phyloP scores from a whole-genome alignment of 1,140 invertebrate genomes.

The Hypsibius dujardini region DNA sequence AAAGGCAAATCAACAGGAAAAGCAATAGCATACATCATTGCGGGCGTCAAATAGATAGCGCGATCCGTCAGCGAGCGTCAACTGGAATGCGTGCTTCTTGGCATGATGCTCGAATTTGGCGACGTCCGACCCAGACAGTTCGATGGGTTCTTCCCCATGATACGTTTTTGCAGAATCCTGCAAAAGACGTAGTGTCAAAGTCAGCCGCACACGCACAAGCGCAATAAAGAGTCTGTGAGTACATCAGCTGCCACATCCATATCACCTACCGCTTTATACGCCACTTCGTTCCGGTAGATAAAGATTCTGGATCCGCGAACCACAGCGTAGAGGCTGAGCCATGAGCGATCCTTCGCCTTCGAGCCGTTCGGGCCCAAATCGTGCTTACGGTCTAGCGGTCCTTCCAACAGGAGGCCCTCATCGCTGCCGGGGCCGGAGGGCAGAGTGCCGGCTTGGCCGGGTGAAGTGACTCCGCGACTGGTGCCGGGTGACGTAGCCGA shows the following conservation, averaged over 20 bases:
- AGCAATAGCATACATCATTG: not conserved
- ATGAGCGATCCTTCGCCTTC: not conserved
- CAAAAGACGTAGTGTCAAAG: not conserved
- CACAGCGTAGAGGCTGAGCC: not conserved
- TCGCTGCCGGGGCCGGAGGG: not conserved
- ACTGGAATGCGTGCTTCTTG: conserved; percentile 11
- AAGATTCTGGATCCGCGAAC: not conserved
- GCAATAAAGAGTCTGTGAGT: not conserved
- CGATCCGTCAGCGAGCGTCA: not conserved
- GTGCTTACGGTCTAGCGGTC: conserved; percentile 3
- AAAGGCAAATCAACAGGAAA: not conserved
- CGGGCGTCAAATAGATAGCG: not conserved
- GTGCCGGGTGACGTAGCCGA: not conserved
- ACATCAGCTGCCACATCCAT: not conserved
- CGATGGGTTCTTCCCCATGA: not conserved
- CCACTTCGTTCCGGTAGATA: not conserved
- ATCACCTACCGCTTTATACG: not conserved
- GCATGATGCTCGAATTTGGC: not conserved
- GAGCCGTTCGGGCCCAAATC: not conserved
- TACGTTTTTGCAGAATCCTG: not conserved
- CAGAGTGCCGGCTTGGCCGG: conserved; percentile 18
- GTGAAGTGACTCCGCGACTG: conserved; percentile 18
- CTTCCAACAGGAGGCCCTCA: not conserved
- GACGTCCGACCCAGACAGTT: not conserved
- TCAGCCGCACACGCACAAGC: not conserved